A percentile compares a stretch with the other conserved stretches of the same genome.
phyloP scores from a whole-genome alignment of 2,113 vertebrate species.

The Pogona vitticeps region DNA sequence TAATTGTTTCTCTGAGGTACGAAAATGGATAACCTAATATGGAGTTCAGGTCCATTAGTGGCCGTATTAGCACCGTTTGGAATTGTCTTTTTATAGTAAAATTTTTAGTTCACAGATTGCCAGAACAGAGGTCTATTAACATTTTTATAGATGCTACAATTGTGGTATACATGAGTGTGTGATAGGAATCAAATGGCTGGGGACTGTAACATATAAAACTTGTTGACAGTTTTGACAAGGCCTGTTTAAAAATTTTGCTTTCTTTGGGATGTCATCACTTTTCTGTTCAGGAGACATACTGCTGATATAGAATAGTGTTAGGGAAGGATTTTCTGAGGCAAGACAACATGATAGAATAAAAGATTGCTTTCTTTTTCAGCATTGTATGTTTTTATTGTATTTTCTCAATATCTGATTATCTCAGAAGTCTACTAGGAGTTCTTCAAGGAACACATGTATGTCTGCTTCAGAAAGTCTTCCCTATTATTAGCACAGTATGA shows the following conservation, averaged over 20 bases:
- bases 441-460: not conserved
- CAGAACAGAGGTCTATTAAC: no score
- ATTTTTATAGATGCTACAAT: not conserved
- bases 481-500: not conserved
- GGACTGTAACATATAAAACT: not conserved
- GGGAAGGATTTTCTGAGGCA: not conserved
- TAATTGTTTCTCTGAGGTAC: no score
- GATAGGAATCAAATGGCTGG: not conserved
- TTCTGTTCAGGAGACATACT: not conserved
- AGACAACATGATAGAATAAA: not conserved
- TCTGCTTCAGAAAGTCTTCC: not conserved
- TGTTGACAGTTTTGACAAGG: not conserved
- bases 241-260: not conserved
- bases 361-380: not conserved
- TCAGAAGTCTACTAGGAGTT: not conserved
- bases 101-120: not conserved
- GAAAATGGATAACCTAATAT: no score
- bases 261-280: not conserved
- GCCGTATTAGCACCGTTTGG: not conserved
- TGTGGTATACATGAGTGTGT: not conserved
- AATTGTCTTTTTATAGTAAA: not conserved
- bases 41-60: no score
- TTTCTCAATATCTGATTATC: not conserved
- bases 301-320: not conserved
- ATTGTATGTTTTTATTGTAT: not conserved